Evolutionary conservation across 2,888 invertebrate species (phyloP).

Genomic region (Prionchulus punctatus): DNA sequence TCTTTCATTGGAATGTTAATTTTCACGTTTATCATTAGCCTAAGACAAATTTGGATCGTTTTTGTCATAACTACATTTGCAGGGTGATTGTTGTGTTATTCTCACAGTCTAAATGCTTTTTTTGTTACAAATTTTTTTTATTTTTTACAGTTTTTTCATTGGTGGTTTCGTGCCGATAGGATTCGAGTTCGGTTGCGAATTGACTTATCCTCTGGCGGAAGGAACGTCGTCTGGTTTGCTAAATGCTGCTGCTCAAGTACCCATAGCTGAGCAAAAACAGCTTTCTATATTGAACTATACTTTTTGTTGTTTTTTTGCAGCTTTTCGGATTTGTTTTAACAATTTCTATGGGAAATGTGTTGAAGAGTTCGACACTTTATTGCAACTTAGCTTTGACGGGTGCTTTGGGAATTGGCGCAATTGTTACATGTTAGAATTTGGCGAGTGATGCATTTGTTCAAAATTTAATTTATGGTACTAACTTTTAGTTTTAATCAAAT

Average conservation of each 20-base stretch:
- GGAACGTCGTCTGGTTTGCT: conserved; percentile 87
- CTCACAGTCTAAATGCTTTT: too few relatives aligned
- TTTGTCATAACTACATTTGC: too few relatives aligned
- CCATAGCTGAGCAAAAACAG: neutral
- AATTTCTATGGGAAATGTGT: neutral
- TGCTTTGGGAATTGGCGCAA: neutral
- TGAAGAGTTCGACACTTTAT: neutral
- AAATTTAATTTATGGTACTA: too few relatives aligned
- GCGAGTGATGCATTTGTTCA: too few relatives aligned
- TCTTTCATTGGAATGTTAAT: too few relatives aligned
- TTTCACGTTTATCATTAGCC: too few relatives aligned
- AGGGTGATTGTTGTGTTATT: too few relatives aligned
- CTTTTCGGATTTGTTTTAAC: neutral
- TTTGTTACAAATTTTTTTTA: too few relatives aligned
- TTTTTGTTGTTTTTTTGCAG: too few relatives aligned
- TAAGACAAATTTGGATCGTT: too few relatives aligned
- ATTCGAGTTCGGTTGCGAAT: conserved; percentile 89
- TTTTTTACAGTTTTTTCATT: conserved; percentile 75
- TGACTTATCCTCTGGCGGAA: conserved; percentile 93
- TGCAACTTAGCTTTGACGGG: neutral
- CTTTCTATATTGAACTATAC: neutral
- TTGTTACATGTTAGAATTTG: neutral
- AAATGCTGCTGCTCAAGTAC: conserved; percentile 58
- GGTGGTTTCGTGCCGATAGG: conserved; percentile 96
- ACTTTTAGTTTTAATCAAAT: too few relatives aligned